Conservation (phyloP, 2,888 invertebrate genomes). For the Lasius platythorax region DNA sequence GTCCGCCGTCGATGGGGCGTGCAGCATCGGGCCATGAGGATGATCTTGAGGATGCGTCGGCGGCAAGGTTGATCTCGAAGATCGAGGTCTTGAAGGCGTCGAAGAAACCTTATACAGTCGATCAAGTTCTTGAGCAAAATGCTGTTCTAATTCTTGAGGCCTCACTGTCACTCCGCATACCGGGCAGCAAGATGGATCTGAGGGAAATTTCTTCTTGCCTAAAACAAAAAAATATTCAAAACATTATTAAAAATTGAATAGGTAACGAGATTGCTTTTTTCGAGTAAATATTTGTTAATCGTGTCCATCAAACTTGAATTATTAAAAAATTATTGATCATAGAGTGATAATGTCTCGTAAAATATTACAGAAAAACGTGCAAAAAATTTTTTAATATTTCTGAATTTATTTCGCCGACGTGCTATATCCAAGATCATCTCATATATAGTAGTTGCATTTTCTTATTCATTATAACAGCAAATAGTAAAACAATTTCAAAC, state of each 20-base stretch:
- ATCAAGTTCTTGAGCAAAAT: conserved; percentile 93
- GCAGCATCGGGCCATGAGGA: conserved; percentile 82
- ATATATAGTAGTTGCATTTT: neutral
- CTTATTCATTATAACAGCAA: neutral
- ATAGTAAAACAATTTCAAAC: neutral
- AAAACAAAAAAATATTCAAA: conserved; percentile 54
- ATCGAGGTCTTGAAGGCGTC: conserved; percentile 81
- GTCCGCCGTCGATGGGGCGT: conserved; percentile 86
- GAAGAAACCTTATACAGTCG: conserved; percentile 88
- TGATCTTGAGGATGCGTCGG: conserved; percentile 82
- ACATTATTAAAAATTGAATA: neutral
- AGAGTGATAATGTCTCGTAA: neutral
- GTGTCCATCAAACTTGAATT: neutral
- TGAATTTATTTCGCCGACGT: neutral
- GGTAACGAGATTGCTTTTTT: neutral
- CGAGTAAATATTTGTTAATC: neutral
- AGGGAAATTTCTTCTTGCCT: conserved; percentile 85
- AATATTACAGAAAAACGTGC: neutral
- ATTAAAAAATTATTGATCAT: neutral
- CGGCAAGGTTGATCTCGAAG: conserved; percentile 85
- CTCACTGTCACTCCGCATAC: conserved; percentile 95
- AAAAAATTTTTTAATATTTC: neutral
- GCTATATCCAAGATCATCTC: neutral
- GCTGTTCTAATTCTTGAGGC: conserved; percentile 93
- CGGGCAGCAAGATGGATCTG: conserved; percentile 93